Conservation (phyloP, 2,888 invertebrate genomes). For the Stenodera caucasica region DNA sequence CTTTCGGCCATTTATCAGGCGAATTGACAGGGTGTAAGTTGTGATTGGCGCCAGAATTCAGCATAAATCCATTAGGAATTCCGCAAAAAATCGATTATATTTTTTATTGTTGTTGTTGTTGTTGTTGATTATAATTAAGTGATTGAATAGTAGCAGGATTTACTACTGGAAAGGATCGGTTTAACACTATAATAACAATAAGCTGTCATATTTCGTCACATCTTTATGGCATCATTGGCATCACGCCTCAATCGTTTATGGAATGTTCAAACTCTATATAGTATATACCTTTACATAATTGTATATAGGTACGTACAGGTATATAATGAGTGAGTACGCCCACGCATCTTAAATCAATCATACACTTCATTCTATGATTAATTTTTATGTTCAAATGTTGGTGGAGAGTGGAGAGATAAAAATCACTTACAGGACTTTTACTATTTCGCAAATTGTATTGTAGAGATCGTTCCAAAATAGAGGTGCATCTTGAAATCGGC, state of each 20-base stretch:
- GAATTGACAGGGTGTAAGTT: slow-evolving; percentile 21
- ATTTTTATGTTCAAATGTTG: slow-evolving; percentile 20
- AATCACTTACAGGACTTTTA: background rate
- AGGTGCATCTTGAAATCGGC: too few relatives aligned
- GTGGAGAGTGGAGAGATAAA: background rate
- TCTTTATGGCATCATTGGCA: slow-evolving; percentile 24
- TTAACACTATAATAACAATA: slow-evolving; percentile 12
- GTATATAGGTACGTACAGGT: too few relatives aligned
- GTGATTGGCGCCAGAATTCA: slow-evolving; percentile 18
- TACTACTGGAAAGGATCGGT: background rate
- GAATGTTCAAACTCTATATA: slow-evolving; percentile 27
- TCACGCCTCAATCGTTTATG: slow-evolving; percentile 23
- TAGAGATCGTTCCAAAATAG: background rate
- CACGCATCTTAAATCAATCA: slow-evolving; percentile 29
- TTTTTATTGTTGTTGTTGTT: too few relatives aligned
- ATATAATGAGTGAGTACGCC: too few relatives aligned
- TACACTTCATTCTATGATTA: slow-evolving; percentile 21
- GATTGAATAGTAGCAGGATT: background rate
- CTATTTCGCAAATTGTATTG: background rate
- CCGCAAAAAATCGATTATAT: too few relatives aligned
- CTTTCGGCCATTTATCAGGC: slow-evolving; percentile 23
- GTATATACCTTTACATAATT: too few relatives aligned
- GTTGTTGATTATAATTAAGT: background rate
- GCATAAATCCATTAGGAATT: too few relatives aligned
- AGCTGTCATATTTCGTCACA: slow-evolving; percentile 30